Conservation (phyloP, 1,140 invertebrate species). For the Drosophila setifemur region DNA sequence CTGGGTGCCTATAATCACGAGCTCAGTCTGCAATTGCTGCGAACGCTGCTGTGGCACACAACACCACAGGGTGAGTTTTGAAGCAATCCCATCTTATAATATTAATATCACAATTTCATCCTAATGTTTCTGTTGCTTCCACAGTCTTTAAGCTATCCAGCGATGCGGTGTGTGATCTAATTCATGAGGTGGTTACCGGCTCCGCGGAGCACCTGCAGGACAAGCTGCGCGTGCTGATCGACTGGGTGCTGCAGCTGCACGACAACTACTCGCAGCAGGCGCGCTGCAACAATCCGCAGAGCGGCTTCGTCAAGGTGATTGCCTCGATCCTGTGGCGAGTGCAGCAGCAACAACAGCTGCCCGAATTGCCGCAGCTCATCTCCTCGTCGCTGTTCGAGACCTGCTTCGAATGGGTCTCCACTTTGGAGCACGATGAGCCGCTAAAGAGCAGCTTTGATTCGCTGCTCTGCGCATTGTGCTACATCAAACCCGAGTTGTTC, state of each 20-base stretch:
- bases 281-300: conserved; percentile 79
- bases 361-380: conserved; percentile 86
- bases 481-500: conserved; percentile 90
- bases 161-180: conserved; percentile 90
- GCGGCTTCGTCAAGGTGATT: conserved; percentile 84
- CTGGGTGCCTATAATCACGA: conserved; percentile 85
- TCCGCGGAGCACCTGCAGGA: conserved; percentile 83
- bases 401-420: conserved; percentile 90
- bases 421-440: conserved; percentile 86
- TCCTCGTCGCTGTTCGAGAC: conserved; percentile 88
- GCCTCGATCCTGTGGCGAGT: conserved; percentile 92
- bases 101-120: background rate
- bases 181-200: conserved; percentile 89
- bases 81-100: too few species aligned
- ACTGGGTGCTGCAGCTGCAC: conserved; percentile 76
- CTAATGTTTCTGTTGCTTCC: background rate
- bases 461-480: conserved; percentile 92
- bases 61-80: conserved; percentile 68
- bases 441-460: conserved; percentile 89
- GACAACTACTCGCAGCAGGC: conserved; percentile 66
- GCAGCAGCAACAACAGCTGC: conserved; percentile 85
- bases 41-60: conserved; percentile 85
- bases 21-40: conserved; percentile 85
- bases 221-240: conserved; percentile 77
- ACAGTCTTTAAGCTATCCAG: conserved; percentile 77